Percentiles rank a stretch among this genome's conserved stretches.
Conservation (phyloP, 1,140 invertebrate species). For the Zaprionus vittiger region DNA sequence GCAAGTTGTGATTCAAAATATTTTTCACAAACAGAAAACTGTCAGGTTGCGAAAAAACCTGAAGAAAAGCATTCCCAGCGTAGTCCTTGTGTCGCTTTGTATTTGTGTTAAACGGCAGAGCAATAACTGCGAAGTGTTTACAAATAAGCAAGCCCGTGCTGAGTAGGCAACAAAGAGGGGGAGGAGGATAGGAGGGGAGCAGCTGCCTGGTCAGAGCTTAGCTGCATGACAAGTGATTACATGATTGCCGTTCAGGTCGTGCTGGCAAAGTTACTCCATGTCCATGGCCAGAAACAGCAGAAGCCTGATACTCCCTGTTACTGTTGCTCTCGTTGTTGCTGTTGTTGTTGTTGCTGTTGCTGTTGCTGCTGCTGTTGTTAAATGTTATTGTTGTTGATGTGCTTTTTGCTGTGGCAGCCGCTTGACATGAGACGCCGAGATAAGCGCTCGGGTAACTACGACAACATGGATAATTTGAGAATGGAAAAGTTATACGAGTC, state of each 20-base stretch:
- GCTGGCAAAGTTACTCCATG: constrained; percentile 37
- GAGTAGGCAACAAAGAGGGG: not conserved
- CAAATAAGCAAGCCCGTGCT: constrained; percentile 59
- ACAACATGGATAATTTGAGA: constrained; percentile 39
- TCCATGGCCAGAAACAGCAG: constrained; percentile 7
- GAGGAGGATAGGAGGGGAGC: not conserved
- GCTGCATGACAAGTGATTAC: constrained; percentile 74
- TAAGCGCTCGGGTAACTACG: constrained; percentile 39
- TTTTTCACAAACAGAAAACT: constrained; percentile 44
- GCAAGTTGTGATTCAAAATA: constrained; percentile 69
- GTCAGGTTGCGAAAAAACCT: constrained; percentile 25
- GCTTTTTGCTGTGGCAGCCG: constrained; percentile 15
- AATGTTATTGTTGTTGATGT: constrained; percentile 11
- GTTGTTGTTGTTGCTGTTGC: not conserved
- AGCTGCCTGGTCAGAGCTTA: constrained; percentile 54
- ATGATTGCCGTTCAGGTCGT: constrained; percentile 52
- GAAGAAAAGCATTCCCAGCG: constrained; percentile 2
- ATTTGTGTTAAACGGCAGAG: constrained; percentile 31
- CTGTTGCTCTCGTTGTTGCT: not conserved
- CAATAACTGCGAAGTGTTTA: constrained; percentile 66
- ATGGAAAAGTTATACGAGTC: constrained; percentile 16
- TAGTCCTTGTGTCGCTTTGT: constrained; percentile 11
- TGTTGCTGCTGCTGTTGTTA: not conserved
- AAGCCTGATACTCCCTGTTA: constrained; percentile 5
- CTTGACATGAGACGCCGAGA: constrained; percentile 46